Percentiles rank a stretch among this genome's conserved stretches.
phyloP scores from a whole-genome alignment of 2,797 vertebrate species.

The Pangasius mekongensis region DNA sequence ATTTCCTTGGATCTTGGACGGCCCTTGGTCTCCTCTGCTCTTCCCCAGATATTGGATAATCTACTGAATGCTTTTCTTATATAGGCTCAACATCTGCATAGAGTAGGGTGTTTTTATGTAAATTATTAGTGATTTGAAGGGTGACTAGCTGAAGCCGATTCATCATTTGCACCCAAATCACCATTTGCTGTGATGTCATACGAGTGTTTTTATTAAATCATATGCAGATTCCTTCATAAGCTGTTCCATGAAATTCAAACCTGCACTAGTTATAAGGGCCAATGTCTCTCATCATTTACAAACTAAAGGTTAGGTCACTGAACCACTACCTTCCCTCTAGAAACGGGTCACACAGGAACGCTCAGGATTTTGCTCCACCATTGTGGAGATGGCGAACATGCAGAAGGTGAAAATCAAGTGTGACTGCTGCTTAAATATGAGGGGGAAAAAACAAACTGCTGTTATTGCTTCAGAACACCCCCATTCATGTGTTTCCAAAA shows the following conservation, averaged over 20 bases:
- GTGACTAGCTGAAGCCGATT: not conserved
- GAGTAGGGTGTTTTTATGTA: not conserved
- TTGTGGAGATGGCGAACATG: too few species aligned
- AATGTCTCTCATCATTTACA: not conserved
- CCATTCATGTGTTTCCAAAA: constrained; percentile 3
- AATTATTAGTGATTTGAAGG: not conserved
- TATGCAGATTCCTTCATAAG: not conserved
- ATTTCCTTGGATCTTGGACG: not conserved
- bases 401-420: not conserved
- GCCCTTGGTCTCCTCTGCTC: not conserved
- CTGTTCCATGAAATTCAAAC: not conserved
- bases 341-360: not conserved
- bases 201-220: not conserved
- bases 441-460: not conserved
- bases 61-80: not conserved
- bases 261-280: not conserved
- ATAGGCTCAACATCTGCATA: not conserved
- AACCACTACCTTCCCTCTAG: not conserved
- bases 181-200: not conserved
- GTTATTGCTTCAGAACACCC: not conserved
- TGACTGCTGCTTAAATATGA: not conserved
- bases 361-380: not conserved
- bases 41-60: not conserved
- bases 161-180: not conserved
- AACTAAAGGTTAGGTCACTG: not conserved